A percentile compares a stretch with the other conserved stretches of the same genome.
These are phyloP conservation scores for Caloenas nicobarica DNA, from an alignment of 2,113 vertebrate genomes.

Conservation along the genomic window DNA sequence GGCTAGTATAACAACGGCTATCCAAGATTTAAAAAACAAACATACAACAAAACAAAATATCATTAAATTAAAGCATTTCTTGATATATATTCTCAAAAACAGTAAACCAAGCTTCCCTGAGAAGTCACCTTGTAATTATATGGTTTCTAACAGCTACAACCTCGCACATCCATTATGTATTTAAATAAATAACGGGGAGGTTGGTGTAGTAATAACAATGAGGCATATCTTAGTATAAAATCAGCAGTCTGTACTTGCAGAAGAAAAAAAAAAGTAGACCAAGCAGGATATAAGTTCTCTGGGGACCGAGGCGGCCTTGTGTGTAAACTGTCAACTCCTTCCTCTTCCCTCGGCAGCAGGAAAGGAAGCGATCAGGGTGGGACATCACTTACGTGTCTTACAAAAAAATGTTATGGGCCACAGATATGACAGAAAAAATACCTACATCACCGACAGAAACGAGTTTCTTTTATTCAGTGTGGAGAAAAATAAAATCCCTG, in stretches of 20 bases:
- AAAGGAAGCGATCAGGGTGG: constrained; percentile 47
- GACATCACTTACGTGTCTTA: background rate
- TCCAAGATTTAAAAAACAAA: background rate
- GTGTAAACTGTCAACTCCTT: constrained; percentile 55
- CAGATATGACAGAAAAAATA: background rate
- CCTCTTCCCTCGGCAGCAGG: constrained; percentile 37
- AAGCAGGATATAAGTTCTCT: constrained; percentile 62
- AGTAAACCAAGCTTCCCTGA: background rate
- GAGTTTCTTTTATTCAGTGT: background rate
- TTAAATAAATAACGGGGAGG: background rate
- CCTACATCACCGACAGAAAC: background rate
- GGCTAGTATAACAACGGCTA: background rate
- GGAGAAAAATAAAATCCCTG: background rate
- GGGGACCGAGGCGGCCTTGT: constrained; percentile 25
- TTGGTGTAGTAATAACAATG: constrained; percentile 4
- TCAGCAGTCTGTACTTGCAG: background rate
- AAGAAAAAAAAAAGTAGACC: background rate
- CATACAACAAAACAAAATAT: background rate
- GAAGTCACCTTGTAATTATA: background rate
- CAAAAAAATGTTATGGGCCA: background rate
- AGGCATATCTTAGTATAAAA: constrained; percentile 20
- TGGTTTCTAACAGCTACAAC: background rate
- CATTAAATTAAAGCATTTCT: background rate
- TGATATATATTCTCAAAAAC: background rate
- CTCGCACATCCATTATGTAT: background rate